A percentile compares a stretch with the other conserved stretches of the same genome.
phyloP scores from a whole-genome alignment of 1,140 invertebrate genomes.

The Aricia agestis region DNA sequence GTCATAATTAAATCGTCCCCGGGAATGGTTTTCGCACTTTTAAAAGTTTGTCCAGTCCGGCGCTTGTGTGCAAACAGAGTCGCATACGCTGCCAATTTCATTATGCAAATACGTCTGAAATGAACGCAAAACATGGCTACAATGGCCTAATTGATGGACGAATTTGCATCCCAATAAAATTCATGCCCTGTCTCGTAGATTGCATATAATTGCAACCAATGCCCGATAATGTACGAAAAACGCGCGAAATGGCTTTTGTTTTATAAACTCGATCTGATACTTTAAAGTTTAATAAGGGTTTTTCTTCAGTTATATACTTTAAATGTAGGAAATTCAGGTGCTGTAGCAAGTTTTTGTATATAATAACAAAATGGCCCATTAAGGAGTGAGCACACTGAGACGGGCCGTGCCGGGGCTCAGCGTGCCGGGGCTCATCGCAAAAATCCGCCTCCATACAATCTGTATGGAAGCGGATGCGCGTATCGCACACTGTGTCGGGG shows the following conservation, averaged over 20 bases:
- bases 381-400: no score
- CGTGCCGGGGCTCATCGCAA: no score
- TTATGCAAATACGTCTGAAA: constrained; percentile 55
- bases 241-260: background rate
- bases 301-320: no score
- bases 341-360: no score
- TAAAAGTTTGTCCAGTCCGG: constrained; percentile 13
- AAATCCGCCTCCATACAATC: no score
- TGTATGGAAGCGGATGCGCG: no score
- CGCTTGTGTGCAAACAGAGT: constrained; percentile 8
- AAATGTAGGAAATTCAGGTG: no score
- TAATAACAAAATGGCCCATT: no score
- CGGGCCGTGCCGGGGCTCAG: no score
- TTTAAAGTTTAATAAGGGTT: no score
- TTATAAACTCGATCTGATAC: background rate
- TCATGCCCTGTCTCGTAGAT: constrained; percentile 35
- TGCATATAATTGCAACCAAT: constrained; percentile 39
- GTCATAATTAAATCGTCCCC: background rate
- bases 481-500: no score
- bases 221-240: constrained; percentile 30
- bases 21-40: background rate
- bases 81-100: constrained; percentile 40
- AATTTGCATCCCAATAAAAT: constrained; percentile 58
- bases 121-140: constrained; percentile 42
- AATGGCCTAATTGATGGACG: constrained; percentile 49